These are phyloP conservation scores for Zygaena filipendulae DNA, from an alignment of 2,888 invertebrate genomes.

Conservation along the genomic window DNA sequence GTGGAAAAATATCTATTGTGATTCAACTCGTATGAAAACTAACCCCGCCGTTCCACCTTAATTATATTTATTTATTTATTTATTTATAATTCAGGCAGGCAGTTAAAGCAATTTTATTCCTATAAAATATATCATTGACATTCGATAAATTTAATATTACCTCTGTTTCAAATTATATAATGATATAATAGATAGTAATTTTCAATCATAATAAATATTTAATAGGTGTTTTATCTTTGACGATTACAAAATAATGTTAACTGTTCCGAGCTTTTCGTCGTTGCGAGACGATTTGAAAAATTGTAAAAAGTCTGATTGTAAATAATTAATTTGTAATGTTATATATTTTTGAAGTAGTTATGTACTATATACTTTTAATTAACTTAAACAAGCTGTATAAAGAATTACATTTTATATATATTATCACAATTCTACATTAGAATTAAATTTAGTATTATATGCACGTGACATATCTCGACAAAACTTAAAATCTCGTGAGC, in stretches of 20 bases:
- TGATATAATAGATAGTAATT: not conserved
- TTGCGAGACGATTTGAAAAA: slow-evolving; percentile 23
- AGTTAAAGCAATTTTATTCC: too few species aligned
- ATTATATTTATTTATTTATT: too few species aligned
- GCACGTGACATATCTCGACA: too few species aligned
- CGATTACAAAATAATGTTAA: slow-evolving; percentile 7
- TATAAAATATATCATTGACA: not conserved
- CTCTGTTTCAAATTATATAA: not conserved
- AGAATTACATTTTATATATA: too few species aligned
- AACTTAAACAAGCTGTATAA: not conserved
- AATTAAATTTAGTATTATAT: too few species aligned
- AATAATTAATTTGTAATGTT: slow-evolving; percentile 29
- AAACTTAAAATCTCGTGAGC: too few species aligned
- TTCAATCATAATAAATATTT: not conserved
- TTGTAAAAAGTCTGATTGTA: slow-evolving; percentile 58
- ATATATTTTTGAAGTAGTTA: slow-evolving; percentile 16
- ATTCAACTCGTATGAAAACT: too few species aligned
- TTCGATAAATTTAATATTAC: not conserved
- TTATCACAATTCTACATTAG: too few species aligned
- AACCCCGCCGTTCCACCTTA: too few species aligned
- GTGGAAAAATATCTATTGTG: too few species aligned
- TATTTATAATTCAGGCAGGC: too few species aligned
- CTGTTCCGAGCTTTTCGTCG: slow-evolving; percentile 7
- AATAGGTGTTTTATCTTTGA: not conserved
- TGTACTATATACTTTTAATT: not conserved